phyloP scores from a whole-genome alignment of 2,888 invertebrate species.

The Dromius quadrimaculatus region DNA sequence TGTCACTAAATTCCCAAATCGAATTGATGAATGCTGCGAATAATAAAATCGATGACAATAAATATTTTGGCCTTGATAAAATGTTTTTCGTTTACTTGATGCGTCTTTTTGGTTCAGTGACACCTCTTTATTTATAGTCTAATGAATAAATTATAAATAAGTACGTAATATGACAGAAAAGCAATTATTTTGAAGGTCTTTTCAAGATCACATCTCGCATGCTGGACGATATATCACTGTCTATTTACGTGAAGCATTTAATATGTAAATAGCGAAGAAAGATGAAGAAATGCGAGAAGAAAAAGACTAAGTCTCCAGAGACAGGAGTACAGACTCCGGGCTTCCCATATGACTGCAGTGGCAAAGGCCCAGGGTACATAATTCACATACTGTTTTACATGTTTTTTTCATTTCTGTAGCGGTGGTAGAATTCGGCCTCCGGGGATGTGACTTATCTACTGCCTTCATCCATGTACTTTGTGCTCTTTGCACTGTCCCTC shows the following conservation, averaged over 20 bases:
- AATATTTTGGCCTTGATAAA: no score
- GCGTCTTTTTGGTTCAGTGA: conserved; percentile 11
- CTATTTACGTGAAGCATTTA: conserved; percentile 47
- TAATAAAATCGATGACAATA: no score
- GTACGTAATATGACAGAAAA: conserved; percentile 25
- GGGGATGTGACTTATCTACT: conserved; percentile 44
- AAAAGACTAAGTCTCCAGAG: conserved; percentile 8
- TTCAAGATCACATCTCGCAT: conserved; percentile 21
- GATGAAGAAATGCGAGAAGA: conserved; percentile 44
- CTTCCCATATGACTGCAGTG: conserved; percentile 58
- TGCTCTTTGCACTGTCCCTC: conserved; percentile 1
- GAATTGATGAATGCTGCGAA: no score
- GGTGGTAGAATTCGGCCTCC: conserved; percentile 3
- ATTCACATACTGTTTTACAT: conserved; percentile 54
- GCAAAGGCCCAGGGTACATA: conserved; percentile 58
- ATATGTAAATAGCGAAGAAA: conserved; percentile 47
- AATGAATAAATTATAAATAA: conserved; percentile 36
- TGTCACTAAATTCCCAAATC: no score
- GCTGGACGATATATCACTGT: conserved; percentile 45
- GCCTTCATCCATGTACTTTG: not conserved
- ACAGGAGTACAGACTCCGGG: not conserved
- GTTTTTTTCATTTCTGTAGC: conserved; percentile 45
- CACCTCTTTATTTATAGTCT: conserved; percentile 22
- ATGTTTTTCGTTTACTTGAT: not conserved
- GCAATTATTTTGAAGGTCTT: conserved; percentile 17